phyloP scores from a whole-genome alignment of 2,888 invertebrate species.

The Adelognathus sp. region DNA sequence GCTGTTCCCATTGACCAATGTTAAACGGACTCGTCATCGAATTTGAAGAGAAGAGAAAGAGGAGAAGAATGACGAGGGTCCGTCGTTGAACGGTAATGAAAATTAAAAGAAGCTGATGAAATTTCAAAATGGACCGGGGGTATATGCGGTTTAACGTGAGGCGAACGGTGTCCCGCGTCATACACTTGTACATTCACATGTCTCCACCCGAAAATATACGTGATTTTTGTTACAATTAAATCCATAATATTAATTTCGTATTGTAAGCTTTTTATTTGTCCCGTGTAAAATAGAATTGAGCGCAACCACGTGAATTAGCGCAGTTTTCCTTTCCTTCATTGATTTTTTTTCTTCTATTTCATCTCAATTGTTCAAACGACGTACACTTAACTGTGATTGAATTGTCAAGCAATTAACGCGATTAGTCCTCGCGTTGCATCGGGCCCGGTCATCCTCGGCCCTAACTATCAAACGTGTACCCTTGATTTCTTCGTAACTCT shows the following conservation, averaged over 20 bases:
- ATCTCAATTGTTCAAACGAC: conserved; percentile 67
- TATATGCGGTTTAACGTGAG: conserved; percentile 20
- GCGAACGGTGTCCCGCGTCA: conserved; percentile 52
- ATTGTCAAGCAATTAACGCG: conserved; percentile 68
- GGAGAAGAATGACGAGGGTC: background rate
- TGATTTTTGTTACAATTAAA: conserved; percentile 71
- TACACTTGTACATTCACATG: conserved; percentile 73
- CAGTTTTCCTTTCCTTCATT: background rate
- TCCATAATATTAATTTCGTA: conserved; percentile 75
- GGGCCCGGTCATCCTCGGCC: background rate
- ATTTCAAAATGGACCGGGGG: background rate
- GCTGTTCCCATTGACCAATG: background rate
- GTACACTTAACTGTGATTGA: conserved; percentile 76
- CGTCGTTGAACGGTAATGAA: background rate
- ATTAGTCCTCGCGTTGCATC: background rate
- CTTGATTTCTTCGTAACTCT: background rate
- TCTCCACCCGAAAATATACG: conserved; percentile 68
- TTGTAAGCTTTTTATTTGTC: conserved; percentile 70
- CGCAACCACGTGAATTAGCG: conserved; percentile 53
- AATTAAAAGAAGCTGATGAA: conserved; percentile 6
- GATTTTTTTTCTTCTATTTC: conserved; percentile 41
- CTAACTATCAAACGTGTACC: background rate
- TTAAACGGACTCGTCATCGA: background rate
- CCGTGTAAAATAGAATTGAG: conserved; percentile 65
- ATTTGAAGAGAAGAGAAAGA: background rate